phyloP scores from a whole-genome alignment of 2,113 vertebrate genomes.

The Strigops habroptila region DNA sequence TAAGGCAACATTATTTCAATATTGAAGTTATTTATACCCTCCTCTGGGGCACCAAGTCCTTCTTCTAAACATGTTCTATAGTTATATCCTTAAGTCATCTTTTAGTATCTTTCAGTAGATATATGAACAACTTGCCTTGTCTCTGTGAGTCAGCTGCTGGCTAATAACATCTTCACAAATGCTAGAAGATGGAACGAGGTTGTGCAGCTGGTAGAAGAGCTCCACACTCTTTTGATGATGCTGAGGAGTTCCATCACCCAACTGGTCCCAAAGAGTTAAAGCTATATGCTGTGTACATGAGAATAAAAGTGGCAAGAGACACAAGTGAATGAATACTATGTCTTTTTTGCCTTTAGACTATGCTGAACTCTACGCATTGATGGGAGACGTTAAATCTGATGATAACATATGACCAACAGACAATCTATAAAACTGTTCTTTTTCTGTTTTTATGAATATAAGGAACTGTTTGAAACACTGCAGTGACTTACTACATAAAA shows the following conservation, averaged over 20 bases:
- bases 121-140: slow-evolving; percentile 81
- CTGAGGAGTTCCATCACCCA: slow-evolving; percentile 91
- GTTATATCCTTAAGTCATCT: background rate
- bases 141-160: slow-evolving; percentile 93
- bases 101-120: background rate
- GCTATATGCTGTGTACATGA: slow-evolving; percentile 82
- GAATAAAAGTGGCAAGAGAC: slow-evolving; percentile 16
- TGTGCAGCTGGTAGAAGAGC: slow-evolving; percentile 97
- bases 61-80: background rate
- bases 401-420: background rate
- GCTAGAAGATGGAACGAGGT: slow-evolving; percentile 93
- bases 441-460: background rate
- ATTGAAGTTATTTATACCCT: background rate
- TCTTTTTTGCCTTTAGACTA: background rate
- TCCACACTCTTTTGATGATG: slow-evolving; percentile 97
- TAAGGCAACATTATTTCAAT: background rate
- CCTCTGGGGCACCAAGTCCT: background rate
- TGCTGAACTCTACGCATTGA: background rate
- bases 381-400: background rate
- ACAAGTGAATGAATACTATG: background rate
- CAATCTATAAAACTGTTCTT: background rate
- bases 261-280: slow-evolving; percentile 90
- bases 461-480: background rate
- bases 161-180: slow-evolving; percentile 99
- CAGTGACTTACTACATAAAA: background rate